Conservation (phyloP, 2,797 vertebrate species). For the Mionectes olivaceus region DNA sequence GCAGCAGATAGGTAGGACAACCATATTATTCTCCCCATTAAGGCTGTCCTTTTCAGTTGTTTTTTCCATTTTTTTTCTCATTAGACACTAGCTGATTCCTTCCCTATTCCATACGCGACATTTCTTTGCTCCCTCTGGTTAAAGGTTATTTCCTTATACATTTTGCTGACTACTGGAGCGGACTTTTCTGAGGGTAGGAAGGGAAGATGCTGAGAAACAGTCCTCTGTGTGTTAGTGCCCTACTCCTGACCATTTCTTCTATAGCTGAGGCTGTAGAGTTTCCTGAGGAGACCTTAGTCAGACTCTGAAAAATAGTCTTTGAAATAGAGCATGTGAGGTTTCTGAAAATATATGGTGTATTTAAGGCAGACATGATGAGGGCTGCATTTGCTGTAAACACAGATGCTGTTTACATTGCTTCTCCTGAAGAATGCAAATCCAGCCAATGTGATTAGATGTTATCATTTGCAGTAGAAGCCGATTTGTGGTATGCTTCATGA, state of each 20-base stretch:
- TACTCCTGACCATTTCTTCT: background rate
- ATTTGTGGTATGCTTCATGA: background rate
- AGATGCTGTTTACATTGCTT: background rate
- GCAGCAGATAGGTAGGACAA: rapidly evolving
- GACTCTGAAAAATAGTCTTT: background rate
- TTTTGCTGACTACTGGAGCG: background rate
- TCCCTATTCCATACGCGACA: too few relatives aligned
- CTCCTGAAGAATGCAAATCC: background rate
- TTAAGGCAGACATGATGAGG: background rate
- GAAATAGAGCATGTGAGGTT: background rate
- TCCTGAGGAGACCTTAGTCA: background rate
- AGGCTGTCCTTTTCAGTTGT: background rate
- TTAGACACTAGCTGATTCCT: background rate
- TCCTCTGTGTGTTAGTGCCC: background rate
- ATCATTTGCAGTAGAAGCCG: background rate
- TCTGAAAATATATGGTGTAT: background rate
- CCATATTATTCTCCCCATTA: background rate
- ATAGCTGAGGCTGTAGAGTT: background rate
- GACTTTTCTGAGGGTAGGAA: background rate
- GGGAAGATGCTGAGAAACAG: background rate
- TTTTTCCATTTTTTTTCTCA: background rate
- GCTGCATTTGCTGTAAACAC: background rate
- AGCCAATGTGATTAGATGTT: background rate
- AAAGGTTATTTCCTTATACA: background rate
- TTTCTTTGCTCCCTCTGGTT: background rate